phyloP scores from a whole-genome alignment of 2,888 invertebrate species.

The Steinernema hermaphroditum region DNA sequence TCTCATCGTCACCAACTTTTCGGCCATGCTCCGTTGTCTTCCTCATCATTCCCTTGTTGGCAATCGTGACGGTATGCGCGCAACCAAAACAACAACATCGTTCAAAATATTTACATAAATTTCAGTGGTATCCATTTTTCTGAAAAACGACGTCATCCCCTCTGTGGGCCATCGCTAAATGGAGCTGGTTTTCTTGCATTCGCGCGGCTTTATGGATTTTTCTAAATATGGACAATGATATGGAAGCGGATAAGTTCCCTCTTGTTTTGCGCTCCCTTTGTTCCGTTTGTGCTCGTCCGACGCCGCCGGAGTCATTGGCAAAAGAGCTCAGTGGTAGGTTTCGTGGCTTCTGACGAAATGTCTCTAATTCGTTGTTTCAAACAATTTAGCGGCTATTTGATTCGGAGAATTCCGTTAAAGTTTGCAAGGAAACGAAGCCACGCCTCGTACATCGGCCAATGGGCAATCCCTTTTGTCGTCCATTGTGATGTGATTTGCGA shows the following conservation, averaged over 20 bases:
- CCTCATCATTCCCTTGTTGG: background rate
- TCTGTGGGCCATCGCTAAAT: background rate
- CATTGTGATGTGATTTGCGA: conserved; percentile 29
- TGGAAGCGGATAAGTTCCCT: conserved; percentile 16
- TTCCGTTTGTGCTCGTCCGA: conserved; percentile 8
- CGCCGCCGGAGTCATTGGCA: background rate
- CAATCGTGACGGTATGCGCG: background rate
- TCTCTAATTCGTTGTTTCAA: conserved; percentile 17
- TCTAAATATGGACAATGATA: conserved; percentile 25
- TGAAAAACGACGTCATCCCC: conserved; percentile 4
- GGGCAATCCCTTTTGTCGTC: conserved; percentile 24
- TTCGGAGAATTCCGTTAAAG: conserved; percentile 1
- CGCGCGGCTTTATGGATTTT: conserved; percentile 26
- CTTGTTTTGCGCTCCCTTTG: conserved; percentile 3
- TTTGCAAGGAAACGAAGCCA: conserved; percentile 20
- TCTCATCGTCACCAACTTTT: background rate
- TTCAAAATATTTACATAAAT: conserved; percentile 5
- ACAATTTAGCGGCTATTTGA: conserved; percentile 23
- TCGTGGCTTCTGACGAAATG: background rate
- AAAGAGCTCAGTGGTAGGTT: background rate
- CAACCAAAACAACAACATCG: background rate
- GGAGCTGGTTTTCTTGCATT: conserved; percentile 11
- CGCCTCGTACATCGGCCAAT: conserved; percentile 1
- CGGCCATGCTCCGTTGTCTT: too few species aligned
- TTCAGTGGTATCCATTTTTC: conserved; percentile 2